These are phyloP conservation scores for Regulus satrapa DNA, from an alignment of 2,113 vertebrate species.

Conservation along the genomic window DNA sequence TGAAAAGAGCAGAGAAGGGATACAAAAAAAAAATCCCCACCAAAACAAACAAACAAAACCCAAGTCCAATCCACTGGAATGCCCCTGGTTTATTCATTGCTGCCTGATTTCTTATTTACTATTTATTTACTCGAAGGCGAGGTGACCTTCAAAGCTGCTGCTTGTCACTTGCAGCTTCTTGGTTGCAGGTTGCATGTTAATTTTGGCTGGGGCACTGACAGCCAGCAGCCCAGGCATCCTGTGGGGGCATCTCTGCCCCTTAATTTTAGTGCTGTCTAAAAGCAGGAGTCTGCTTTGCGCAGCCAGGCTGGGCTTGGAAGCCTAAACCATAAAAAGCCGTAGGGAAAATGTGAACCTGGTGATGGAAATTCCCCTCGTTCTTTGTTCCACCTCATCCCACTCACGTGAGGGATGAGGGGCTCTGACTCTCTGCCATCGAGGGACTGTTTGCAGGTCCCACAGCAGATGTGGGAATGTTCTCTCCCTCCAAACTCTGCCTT, in stretches of 20 bases:
- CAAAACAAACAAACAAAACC: neutral
- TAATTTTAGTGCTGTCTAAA: neutral
- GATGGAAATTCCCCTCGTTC: neutral
- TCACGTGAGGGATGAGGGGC: neutral
- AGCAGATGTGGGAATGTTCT: neutral
- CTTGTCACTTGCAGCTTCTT: neutral
- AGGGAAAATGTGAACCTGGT: neutral
- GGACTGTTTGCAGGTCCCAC: neutral
- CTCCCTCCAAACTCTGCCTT: neutral
- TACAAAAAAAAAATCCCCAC: too few relatives aligned
- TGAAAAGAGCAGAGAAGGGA: neutral
- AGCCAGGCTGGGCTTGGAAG: neutral
- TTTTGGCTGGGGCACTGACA: constrained; percentile 1
- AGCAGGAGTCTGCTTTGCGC: neutral
- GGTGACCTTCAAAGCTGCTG: constrained; percentile 60
- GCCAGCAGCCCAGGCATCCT: neutral
- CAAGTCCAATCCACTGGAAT: neutral
- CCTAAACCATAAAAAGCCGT: neutral
- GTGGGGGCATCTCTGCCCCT: neutral
- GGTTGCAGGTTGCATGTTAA: constrained; percentile 34
- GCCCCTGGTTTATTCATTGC: neutral
- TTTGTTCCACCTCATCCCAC: neutral
- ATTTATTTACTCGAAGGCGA: constrained; percentile 17
- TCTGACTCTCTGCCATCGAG: neutral
- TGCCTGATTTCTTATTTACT: constrained; percentile 15